Evolutionary conservation across 2,113 vertebrate species (phyloP), one percentile per base, ranked within the genome.

Genomic region (Corydoras sp.): DNA sequence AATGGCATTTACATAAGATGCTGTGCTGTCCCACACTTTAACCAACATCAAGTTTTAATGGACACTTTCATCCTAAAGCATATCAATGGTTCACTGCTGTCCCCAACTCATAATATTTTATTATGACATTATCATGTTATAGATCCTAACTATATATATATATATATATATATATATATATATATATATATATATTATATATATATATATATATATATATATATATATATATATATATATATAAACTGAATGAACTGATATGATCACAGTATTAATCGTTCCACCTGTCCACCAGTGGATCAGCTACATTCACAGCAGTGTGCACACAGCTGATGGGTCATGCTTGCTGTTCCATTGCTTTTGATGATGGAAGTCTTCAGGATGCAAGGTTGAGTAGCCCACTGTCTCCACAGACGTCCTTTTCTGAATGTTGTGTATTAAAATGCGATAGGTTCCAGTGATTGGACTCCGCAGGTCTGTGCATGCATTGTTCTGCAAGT

Each of bases 391-490:
- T 0, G 84, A 79, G 55, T 86, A 91, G 65, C 86, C 80, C 0
- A 85, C 76, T 0, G 77, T 79, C 68, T 88, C 88, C 58, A 83
- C 79, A 0, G 74, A 76, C 55, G 77, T 81, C 35, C 85, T 77
- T 76, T 89, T 90, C 83, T 91, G 89, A 30, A 83, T 82, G 12
- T 76, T 85, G 62, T 91, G 89, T 29, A 89, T 81, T 0, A 91
- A 75, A 81, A 92, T 91, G 0, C 89, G 81, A 72, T 91, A 92
- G 14, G 80, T 84, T 8, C 89, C 91, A 0, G 88, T 91, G 64
- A 91, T 59, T 0, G 89, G 82, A 72, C 85, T 90, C 66, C 73
- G 82, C 2, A 69, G 78, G 72, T 87, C 83, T 7, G 30, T 49
- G n/a, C 84, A 86, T 15, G 68, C 65, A 65, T 90, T 87, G 69